phyloP scores from a whole-genome alignment of 2,797 vertebrate genomes.

The Heteromormyrus szaboi region DNA sequence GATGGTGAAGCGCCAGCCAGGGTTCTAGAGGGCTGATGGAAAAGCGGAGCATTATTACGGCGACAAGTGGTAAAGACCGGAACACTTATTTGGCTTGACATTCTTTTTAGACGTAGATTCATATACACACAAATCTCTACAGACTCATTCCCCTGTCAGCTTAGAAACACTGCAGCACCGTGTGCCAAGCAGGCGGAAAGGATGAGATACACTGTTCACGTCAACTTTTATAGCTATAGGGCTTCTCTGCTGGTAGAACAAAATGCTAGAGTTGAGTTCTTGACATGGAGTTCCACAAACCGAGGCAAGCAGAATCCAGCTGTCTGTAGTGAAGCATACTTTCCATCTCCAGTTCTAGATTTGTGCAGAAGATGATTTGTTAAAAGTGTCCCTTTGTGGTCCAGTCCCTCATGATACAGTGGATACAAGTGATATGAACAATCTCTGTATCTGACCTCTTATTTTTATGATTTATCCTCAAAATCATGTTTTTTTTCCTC shows the following conservation, averaged over 20 bases:
- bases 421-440: neutral
- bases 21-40: neutral
- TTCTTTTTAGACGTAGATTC: slow-evolving; percentile 9
- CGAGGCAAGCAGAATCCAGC: neutral
- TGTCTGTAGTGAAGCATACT: neutral
- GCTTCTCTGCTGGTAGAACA: neutral
- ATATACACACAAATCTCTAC: slow-evolving; percentile 20
- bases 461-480: neutral
- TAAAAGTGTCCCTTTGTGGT: neutral
- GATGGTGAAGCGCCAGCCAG: neutral
- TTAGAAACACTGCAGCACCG: neutral
- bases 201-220: neutral
- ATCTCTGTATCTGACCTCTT: neutral
- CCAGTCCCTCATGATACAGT: neutral
- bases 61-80: neutral
- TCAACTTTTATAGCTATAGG: neutral
- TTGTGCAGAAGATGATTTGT: neutral
- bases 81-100: neutral
- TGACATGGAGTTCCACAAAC: neutral
- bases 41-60: neutral
- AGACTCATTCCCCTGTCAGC: slow-evolving; percentile 18
- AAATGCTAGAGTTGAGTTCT: neutral
- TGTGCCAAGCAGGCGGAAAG: slow-evolving; percentile 15
- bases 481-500: neutral
- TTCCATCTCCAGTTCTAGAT: neutral